These are phyloP conservation scores for Diplolepis rosae DNA, from an alignment of 2,888 invertebrate species.

Conservation along the genomic window DNA sequence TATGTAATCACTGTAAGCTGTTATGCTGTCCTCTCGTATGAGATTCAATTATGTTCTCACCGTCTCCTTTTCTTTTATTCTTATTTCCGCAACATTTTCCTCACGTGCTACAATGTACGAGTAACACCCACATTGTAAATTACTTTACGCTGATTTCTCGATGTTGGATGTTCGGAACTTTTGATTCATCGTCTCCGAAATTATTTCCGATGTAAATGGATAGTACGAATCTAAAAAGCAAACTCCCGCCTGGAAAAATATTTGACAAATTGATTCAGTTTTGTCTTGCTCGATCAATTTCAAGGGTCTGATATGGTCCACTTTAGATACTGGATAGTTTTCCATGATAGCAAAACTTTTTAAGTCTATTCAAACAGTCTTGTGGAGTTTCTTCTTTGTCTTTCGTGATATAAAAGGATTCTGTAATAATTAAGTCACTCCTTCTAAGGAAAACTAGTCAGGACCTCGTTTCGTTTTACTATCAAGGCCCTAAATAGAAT, in stretches of 20 bases:
- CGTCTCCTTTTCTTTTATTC: constrained; percentile 37
- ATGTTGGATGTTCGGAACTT: not conserved
- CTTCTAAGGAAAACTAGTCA: not conserved
- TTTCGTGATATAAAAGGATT: too few species aligned
- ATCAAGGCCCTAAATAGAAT: too few species aligned
- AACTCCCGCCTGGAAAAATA: too few species aligned
- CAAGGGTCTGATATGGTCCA: too few species aligned
- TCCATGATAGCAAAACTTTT: too few species aligned
- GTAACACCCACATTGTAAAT: constrained; percentile 43
- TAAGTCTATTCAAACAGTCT: too few species aligned
- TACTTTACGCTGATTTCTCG: constrained; percentile 12
- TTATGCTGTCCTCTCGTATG: constrained; percentile 54
- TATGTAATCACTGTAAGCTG: constrained; percentile 61
- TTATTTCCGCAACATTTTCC: constrained; percentile 33
- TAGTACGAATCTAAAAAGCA: not conserved
- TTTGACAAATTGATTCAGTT: too few species aligned
- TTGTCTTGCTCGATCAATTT: too few species aligned
- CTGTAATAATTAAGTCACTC: too few species aligned
- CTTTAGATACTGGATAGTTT: too few species aligned
- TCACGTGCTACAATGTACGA: constrained; percentile 23
- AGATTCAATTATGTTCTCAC: constrained; percentile 58
- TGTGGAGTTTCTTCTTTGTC: too few species aligned
- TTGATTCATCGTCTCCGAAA: not conserved
- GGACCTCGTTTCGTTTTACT: not conserved
- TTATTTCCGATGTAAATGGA: not conserved